A percentile compares a stretch with the other conserved stretches of the same genome.
These are phyloP conservation scores for Tursiops truncatus DNA, from an alignment of 2,113 vertebrate species.

Conservation along the genomic window DNA sequence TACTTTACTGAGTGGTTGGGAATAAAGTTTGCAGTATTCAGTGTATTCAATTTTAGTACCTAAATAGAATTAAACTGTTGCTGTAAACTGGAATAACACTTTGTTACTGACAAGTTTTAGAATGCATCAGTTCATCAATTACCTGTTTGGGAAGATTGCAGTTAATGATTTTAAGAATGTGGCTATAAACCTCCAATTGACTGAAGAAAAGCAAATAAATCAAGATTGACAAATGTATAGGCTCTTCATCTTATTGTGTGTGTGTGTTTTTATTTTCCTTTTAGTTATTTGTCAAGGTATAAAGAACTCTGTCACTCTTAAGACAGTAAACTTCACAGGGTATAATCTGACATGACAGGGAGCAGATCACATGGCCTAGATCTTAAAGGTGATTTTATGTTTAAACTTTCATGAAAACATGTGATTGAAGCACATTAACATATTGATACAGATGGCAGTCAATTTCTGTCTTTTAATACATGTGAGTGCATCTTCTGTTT, in stretches of 20 bases:
- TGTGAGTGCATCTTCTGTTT: too few species aligned
- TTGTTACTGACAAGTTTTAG: constrained; percentile 29
- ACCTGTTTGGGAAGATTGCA: neutral
- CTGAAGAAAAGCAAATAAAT: neutral
- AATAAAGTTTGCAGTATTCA: constrained; percentile 7
- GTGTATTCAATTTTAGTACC: neutral
- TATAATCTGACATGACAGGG: constrained; percentile 96
- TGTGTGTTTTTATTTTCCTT: constrained; percentile 55
- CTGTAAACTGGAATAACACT: constrained; percentile 1
- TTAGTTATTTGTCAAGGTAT: constrained; percentile 93
- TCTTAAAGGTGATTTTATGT: constrained; percentile 92
- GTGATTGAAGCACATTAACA: neutral
- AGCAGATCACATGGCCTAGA: constrained; percentile 92
- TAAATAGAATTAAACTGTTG: constrained; percentile 11
- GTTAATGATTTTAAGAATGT: constrained; percentile 1
- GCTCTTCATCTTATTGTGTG: neutral
- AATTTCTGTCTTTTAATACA: too few species aligned
- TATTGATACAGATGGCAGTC: neutral
- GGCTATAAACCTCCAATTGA: neutral
- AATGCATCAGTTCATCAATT: neutral
- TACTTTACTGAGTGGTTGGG: neutral
- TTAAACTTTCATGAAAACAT: constrained; percentile 27
- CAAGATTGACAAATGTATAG: neutral
- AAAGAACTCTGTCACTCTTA: constrained; percentile 92
- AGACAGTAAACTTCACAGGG: constrained; percentile 92